These are phyloP conservation scores for Scartelaos histophorus DNA, from an alignment of 2,113 vertebrate species.

Conservation along the genomic window DNA sequence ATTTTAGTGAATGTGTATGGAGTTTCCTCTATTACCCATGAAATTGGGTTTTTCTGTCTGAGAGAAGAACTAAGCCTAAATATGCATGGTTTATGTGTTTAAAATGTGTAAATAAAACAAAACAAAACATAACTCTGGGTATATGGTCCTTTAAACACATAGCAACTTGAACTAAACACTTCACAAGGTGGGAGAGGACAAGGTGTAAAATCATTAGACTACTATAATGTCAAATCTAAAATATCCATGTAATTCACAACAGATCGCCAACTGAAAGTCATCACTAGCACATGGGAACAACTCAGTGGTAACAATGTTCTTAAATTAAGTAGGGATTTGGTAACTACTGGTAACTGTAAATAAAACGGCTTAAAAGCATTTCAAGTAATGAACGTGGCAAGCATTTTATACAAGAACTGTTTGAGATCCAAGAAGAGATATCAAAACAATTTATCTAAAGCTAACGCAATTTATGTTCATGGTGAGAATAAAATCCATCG, in stretches of 20 bases:
- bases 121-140: too few species aligned
- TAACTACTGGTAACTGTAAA: background rate
- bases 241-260: background rate
- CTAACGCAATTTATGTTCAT: background rate
- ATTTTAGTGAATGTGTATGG: too few species aligned
- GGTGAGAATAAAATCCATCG: background rate
- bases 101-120: too few species aligned
- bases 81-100: too few species aligned
- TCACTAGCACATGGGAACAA: background rate
- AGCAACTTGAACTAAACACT: constrained; percentile 38
- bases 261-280: background rate
- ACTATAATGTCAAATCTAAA: too few species aligned
- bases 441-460: background rate
- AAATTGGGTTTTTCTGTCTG: too few species aligned
- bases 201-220: too few species aligned
- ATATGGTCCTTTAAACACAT: constrained; percentile 2
- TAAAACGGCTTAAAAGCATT: background rate
- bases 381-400: background rate
- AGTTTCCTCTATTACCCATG: too few species aligned
- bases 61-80: too few species aligned
- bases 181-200: background rate
- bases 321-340: background rate
- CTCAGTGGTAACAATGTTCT: background rate
- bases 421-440: background rate
- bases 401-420: background rate